Percentiles rank a stretch among this genome's conserved stretches.
Conservation (phyloP, 2,797 vertebrate genomes). For the Anabas testudineus region DNA sequence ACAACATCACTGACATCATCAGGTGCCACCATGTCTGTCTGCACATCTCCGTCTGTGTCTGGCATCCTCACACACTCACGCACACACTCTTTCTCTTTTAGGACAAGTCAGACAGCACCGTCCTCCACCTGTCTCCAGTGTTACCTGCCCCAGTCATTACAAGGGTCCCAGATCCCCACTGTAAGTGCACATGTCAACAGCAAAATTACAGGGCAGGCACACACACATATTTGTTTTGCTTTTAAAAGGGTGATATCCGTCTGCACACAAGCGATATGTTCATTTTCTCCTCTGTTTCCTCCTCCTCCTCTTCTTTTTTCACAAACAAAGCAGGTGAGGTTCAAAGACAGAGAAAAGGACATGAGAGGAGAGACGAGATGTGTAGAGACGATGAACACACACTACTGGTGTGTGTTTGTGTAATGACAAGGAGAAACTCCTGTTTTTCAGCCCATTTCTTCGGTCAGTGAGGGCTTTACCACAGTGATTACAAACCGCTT, state of each 20-base stretch:
- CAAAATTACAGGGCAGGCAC: conserved; percentile 78
- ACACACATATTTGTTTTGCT: conserved; percentile 81
- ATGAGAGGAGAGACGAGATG: conserved; percentile 37
- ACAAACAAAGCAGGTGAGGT: conserved; percentile 68
- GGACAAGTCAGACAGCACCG: conserved; percentile 72
- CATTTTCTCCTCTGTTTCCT: conserved; percentile 44
- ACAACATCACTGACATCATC: conserved; percentile 77
- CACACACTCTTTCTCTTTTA: conserved; percentile 43
- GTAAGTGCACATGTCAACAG: conserved; percentile 85
- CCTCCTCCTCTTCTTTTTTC: conserved; percentile 24
- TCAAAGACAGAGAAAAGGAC: conserved; percentile 66
- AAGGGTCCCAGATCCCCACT: conserved; percentile 74
- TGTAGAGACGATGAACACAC: conserved; percentile 44
- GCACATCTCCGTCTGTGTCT: conserved; percentile 51
- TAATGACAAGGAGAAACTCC: conserved; percentile 64
- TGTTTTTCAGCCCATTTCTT: conserved; percentile 45
- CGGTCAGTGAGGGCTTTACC: conserved; percentile 39
- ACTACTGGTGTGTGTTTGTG: conserved; percentile 22
- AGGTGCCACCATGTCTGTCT: conserved; percentile 80
- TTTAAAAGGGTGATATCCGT: conserved; percentile 79
- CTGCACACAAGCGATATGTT: conserved; percentile 75
- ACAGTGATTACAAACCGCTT: conserved; percentile 53
- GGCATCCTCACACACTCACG: conserved; percentile 28
- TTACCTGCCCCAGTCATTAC: conserved; percentile 82
- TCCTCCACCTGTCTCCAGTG: conserved; percentile 81